These are phyloP conservation scores for Orius insidiosus DNA, from an alignment of 1,140 invertebrate species.

Conservation along the genomic window DNA sequence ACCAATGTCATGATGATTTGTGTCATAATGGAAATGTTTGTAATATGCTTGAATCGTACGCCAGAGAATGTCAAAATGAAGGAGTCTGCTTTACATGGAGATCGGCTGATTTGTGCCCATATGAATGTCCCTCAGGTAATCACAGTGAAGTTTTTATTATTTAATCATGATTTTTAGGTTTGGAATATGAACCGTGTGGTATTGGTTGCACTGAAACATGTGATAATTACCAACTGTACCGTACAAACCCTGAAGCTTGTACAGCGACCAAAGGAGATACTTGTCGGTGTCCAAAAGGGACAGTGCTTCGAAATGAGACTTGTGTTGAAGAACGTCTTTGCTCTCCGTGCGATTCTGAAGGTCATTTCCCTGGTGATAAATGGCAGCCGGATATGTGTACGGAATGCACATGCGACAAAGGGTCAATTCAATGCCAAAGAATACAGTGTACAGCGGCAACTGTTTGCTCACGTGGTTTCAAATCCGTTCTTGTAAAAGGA, in stretches of 20 bases:
- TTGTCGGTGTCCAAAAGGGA: slow-evolving; percentile 60
- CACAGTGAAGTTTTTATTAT: neutral
- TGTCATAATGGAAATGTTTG: slow-evolving; percentile 40
- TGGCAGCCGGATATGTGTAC: slow-evolving; percentile 53
- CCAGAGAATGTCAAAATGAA: slow-evolving; percentile 43
- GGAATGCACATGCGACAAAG: slow-evolving; percentile 44
- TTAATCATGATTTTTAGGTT: slow-evolving; percentile 26
- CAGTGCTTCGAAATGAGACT: slow-evolving; percentile 37
- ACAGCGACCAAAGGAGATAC: slow-evolving; percentile 40
- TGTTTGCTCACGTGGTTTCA: slow-evolving; percentile 36
- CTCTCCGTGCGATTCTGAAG: slow-evolving; percentile 44
- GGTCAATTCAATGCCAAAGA: slow-evolving; percentile 34
- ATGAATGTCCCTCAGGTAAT: slow-evolving; percentile 29
- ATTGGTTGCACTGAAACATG: slow-evolving; percentile 52
- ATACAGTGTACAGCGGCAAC: slow-evolving; percentile 38
- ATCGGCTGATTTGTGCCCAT: slow-evolving; percentile 38
- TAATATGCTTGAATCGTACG: slow-evolving; percentile 47
- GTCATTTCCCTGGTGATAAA: slow-evolving; percentile 35
- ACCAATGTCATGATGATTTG: slow-evolving; percentile 46
- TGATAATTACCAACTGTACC: slow-evolving; percentile 35
- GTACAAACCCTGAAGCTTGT: slow-evolving; percentile 32
- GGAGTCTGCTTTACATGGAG: slow-evolving; percentile 59
- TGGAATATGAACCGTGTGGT: slow-evolving; percentile 47
- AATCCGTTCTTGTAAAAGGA: slow-evolving; percentile 30
- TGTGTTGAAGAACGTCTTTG: slow-evolving; percentile 41